These are phyloP conservation scores for Dasysyrphus tricinctus DNA, from an alignment of 2,888 invertebrate genomes.

Conservation along the genomic window DNA sequence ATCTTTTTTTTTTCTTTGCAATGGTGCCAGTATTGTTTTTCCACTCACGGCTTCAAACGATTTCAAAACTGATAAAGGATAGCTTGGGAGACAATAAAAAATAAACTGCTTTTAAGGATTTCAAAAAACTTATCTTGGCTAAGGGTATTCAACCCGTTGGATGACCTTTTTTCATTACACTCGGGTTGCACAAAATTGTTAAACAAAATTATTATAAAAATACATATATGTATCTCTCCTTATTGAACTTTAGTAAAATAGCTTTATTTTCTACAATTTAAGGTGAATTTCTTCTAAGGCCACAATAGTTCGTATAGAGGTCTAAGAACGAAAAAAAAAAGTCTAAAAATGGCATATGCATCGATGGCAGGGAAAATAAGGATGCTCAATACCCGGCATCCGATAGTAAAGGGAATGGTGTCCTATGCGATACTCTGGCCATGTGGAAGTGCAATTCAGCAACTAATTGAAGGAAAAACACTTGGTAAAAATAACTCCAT, in stretches of 20 bases:
- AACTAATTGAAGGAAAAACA: constrained; percentile 87
- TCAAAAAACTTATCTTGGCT: too few relatives aligned
- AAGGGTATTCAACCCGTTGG: too few relatives aligned
- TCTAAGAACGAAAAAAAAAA: neutral
- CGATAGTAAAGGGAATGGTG: constrained; percentile 85
- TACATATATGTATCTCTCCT: too few relatives aligned
- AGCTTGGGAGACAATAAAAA: too few relatives aligned
- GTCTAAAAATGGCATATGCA: constrained; percentile 38
- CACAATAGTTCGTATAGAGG: neutral
- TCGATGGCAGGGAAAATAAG: constrained; percentile 62
- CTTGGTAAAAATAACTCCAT: constrained; percentile 83
- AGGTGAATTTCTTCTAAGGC: constrained; percentile 23
- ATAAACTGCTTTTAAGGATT: too few relatives aligned
- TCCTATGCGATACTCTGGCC: constrained; percentile 89
- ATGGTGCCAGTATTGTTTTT: too few relatives aligned
- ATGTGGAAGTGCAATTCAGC: constrained; percentile 89
- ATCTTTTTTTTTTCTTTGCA: too few relatives aligned
- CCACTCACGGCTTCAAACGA: too few relatives aligned
- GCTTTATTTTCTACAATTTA: neutral
- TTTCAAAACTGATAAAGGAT: too few relatives aligned
- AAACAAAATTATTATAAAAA: too few relatives aligned
- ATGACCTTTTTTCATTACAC: too few relatives aligned
- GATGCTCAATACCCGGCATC: constrained; percentile 78
- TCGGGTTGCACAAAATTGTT: too few relatives aligned
- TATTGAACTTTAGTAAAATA: neutral